phyloP scores from a whole-genome alignment of 2,888 invertebrate species.

The Hirtodrosophila histrioides region DNA sequence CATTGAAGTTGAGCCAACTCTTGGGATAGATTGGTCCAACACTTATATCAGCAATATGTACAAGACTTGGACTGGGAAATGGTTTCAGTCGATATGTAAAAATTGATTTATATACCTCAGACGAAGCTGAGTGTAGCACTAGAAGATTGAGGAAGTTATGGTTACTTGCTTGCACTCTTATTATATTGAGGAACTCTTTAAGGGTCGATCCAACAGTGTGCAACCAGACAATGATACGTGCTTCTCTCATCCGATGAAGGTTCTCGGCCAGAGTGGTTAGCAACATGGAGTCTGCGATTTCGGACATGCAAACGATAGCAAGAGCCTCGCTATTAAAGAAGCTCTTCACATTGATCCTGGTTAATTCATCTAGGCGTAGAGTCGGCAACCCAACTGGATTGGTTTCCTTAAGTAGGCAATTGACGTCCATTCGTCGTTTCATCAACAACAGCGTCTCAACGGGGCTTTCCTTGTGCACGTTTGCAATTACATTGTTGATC shows the following conservation, averaged over 20 bases:
- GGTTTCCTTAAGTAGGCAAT: constrained; percentile 14
- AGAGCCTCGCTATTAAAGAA: constrained; percentile 11
- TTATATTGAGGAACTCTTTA: neutral
- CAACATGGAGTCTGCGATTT: constrained; percentile 2
- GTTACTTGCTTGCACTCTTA: neutral
- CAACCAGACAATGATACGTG: constrained; percentile 31
- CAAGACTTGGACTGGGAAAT: constrained; percentile 22
- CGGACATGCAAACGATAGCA: constrained; percentile 30
- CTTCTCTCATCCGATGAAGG: constrained; percentile 26
- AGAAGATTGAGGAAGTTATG: constrained; percentile 24
- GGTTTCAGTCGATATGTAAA: constrained; percentile 29
- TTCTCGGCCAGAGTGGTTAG: constrained; percentile 18
- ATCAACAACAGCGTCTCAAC: constrained; percentile 18
- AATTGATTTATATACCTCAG: neutral
- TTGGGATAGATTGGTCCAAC: neutral
- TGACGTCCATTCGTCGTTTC: neutral
- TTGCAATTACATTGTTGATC: constrained; percentile 16
- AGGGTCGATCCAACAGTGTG: neutral
- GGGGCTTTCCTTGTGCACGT: neutral
- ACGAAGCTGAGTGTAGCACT: constrained; percentile 6
- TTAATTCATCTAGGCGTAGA: constrained; percentile 1
- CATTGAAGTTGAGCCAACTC: constrained; percentile 1
- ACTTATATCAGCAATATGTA: neutral
- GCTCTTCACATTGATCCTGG: neutral
- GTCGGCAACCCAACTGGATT: constrained; percentile 2